A percentile compares a stretch with the other conserved stretches of the same genome.
These are phyloP conservation scores for Plutella xylostella DNA, from an alignment of 2,888 invertebrate genomes.

Conservation along the genomic window DNA sequence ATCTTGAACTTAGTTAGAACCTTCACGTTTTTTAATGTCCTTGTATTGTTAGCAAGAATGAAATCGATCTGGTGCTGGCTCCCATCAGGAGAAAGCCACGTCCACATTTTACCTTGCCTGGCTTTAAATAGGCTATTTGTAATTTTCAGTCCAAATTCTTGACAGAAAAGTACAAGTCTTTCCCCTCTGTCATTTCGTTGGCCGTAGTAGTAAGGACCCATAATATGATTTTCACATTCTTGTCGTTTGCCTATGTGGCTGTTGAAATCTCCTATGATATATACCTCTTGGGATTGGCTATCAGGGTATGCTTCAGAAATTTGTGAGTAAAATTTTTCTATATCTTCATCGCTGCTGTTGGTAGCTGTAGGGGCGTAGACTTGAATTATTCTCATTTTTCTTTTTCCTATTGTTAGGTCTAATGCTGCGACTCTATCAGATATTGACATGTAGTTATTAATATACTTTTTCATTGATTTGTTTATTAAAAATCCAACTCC, in stretches of 20 bases:
- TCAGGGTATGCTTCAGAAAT: not conserved
- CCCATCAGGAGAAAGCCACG: constrained; percentile 19
- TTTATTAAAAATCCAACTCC: not conserved
- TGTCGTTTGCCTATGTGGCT: constrained; percentile 11
- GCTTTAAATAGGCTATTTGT: constrained; percentile 15
- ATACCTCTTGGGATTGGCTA: constrained; percentile 6
- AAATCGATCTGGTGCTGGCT: too few relatives aligned
- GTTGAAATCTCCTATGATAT: constrained; percentile 18
- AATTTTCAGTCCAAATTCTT: constrained; percentile 15
- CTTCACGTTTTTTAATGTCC: too few relatives aligned
- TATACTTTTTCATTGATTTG: not conserved
- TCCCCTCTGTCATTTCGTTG: constrained; percentile 17
- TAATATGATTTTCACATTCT: constrained; percentile 13
- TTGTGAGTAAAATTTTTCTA: not conserved
- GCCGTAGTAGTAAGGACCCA: constrained; percentile 13
- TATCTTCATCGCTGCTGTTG: not conserved
- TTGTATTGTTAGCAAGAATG: too few relatives aligned
- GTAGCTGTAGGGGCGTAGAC: not conserved
- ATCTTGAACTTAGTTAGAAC: too few relatives aligned
- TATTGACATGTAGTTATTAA: not conserved
- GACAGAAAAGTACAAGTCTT: constrained; percentile 12
- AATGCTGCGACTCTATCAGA: not conserved
- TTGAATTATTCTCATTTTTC: not conserved
- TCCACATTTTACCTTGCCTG: constrained; percentile 14
- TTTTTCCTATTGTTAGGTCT: not conserved